These are phyloP conservation scores for Anolis carolinensis DNA, from an alignment of 2,113 vertebrate species.

Conservation along the genomic window DNA sequence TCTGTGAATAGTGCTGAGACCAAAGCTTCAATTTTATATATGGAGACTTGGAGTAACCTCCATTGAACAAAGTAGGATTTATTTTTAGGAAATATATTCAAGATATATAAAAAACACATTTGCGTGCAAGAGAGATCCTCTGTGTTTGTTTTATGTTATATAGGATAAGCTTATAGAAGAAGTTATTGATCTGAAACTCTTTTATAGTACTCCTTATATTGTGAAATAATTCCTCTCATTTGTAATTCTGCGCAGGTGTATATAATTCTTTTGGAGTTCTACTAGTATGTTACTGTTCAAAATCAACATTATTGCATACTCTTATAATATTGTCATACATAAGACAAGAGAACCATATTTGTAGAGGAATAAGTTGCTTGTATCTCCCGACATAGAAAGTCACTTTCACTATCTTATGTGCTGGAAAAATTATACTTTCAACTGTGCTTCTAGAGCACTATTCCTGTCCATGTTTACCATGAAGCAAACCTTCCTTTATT, in stretches of 20 bases:
- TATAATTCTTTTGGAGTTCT: neutral
- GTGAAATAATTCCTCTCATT: neutral
- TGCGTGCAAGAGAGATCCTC: neutral
- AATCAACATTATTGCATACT: neutral
- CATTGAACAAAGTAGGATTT: neutral
- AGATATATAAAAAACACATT: neutral
- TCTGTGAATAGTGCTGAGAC: neutral
- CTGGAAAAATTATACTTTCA: neutral
- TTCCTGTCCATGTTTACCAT: neutral
- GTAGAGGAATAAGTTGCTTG: neutral
- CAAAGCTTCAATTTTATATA: neutral
- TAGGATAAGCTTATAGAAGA: neutral
- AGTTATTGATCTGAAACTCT: neutral
- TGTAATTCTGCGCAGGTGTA: neutral
- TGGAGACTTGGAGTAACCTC: neutral
- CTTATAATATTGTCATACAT: neutral
- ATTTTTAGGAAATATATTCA: slow-evolving; percentile 19
- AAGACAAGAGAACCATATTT: too few species aligned
- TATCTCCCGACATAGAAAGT: neutral
- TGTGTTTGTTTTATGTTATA: neutral
- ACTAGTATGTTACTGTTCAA: neutral
- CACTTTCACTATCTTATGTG: neutral
- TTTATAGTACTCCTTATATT: neutral
- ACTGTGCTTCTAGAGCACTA: neutral
- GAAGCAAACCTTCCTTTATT: neutral